Conservation (phyloP, 2,797 vertebrate species). For the Thripadectes ignobilis region DNA sequence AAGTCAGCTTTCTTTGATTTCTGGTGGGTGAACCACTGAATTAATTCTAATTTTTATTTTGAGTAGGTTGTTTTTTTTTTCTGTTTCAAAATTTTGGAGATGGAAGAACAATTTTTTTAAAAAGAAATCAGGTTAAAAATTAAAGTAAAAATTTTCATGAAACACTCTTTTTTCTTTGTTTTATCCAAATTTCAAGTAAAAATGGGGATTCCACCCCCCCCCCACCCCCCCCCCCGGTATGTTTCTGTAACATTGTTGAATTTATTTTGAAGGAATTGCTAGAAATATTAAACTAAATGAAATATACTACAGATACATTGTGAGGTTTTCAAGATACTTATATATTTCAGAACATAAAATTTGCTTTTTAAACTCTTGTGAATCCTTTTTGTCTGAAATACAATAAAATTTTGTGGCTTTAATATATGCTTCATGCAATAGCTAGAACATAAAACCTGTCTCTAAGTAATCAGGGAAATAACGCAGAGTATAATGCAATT, state of each 20-base stretch:
- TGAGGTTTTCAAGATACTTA: neutral
- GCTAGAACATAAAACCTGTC: neutral
- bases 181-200: neutral
- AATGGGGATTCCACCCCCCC: too few relatives aligned
- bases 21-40: neutral
- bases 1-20: neutral
- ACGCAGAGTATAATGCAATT: neutral
- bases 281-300: neutral
- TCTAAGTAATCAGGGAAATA: neutral
- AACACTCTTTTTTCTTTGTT: neutral
- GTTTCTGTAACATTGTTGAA: neutral
- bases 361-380: neutral
- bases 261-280: neutral
- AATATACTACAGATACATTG: neutral
- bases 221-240: neutral
- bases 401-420: neutral
- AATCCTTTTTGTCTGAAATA: neutral
- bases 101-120: neutral
- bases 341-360: neutral
- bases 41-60: neutral
- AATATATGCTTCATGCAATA: neutral
- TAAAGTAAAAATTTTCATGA: fast-evolving
- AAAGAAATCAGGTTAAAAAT: neutral
- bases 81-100: neutral
- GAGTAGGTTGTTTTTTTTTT: neutral